These are phyloP conservation scores for Criorhina ranunculi DNA, from an alignment of 2,888 invertebrate species.

Conservation along the genomic window DNA sequence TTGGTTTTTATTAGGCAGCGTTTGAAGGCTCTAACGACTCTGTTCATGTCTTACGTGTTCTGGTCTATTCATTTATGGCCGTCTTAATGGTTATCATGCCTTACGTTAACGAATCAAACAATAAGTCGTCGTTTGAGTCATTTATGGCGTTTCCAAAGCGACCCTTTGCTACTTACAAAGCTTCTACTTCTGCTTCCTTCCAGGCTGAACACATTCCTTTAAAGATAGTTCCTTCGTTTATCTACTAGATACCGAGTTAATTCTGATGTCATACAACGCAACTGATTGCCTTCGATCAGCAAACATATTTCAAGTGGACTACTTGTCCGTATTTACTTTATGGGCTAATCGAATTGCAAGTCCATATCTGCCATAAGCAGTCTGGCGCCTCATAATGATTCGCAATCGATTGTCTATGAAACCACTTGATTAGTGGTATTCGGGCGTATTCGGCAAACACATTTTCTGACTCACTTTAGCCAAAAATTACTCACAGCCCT, in stretches of 20 bases:
- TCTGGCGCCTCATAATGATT: neutral
- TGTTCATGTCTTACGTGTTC: no score
- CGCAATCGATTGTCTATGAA: neutral
- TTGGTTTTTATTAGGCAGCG: no score
- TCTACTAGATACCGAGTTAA: neutral
- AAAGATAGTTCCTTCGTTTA: neutral
- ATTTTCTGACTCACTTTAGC: conserved; percentile 1
- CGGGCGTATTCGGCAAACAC: neutral
- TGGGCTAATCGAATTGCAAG: neutral
- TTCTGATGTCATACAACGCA: conserved; percentile 13
- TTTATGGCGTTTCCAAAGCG: no score
- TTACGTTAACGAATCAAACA: no score
- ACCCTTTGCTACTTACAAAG: no score
- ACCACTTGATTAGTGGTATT: no score
- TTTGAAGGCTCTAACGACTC: no score
- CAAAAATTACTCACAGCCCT: neutral
- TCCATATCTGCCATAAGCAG: neutral
- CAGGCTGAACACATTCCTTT: neutral
- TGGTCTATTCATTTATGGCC: no score
- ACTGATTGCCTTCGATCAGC: neutral
- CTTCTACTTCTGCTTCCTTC: neutral
- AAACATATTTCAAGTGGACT: neutral
- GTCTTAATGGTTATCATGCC: no score
- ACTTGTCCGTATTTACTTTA: neutral
- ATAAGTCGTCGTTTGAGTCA: no score